Base-by-base conservation (phyloP, 2,888 invertebrate genomes). In the Cistogaster globosa region DNA sequence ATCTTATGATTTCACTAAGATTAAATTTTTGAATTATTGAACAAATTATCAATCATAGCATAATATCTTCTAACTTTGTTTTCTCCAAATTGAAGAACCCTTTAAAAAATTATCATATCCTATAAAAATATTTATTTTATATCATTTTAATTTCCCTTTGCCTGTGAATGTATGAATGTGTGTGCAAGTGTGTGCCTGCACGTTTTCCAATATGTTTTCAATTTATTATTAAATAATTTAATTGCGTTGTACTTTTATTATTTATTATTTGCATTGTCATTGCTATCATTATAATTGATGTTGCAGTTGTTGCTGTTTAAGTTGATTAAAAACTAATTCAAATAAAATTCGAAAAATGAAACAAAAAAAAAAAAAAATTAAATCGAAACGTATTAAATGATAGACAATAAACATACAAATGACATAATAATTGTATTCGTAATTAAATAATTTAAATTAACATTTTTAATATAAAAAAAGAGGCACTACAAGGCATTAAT, bases 161-260 rank as follows among this genome's bases (percentile, higher is more conserved):
- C 32, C 5, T 32, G 32, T 5, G 32, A 7, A 8, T 32, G 32
- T 32, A 32, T 26, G 26, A 2, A 26, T 45, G 48, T 32, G 18
- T 32, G 22, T 57, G 16, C 9, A 7, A 22, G 69, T 42, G 6
- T 12, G 38, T 26, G 53, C 20, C 2, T 51, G 45, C 51, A 48
- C 26, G 63, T 65, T 22, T 22, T 9, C 38, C 36, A 51, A 68
- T 58, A n/a, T 58, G 51, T 38, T 68, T 48, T 67, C 60, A 60
- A 77, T 67, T 58, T 16, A 26, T 51, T 68, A 58, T 76, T 77
- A 68, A 77, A 68, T 77, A 26, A 62, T 77, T 69, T 69, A 77
- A 77, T 77, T 60, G 68, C 42, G 26, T 48, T 62, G 60, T 55
- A 42, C 38, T 62, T 62, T 42, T 57, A 36, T 76, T 58, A 48